These are phyloP conservation scores for Paraplagusia blochii DNA, from an alignment of 2,113 vertebrate genomes.

Conservation along the genomic window DNA sequence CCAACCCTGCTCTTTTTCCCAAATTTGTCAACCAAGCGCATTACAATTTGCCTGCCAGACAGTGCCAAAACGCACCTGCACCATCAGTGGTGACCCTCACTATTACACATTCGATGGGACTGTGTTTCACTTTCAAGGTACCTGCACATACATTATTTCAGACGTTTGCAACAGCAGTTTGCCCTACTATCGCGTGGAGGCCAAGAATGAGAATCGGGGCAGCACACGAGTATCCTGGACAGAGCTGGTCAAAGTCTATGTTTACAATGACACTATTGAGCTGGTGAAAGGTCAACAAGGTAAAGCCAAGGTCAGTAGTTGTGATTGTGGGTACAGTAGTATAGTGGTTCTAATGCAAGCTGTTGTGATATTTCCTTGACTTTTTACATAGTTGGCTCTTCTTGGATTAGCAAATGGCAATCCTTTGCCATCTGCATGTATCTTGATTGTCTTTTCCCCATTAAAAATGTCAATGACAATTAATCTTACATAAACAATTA, in stretches of 20 bases:
- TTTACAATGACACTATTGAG: constrained; percentile 48
- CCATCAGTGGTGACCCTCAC: constrained; percentile 59
- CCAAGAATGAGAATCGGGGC: constrained; percentile 55
- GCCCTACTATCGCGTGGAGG: constrained; percentile 52
- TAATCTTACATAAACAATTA: no score
- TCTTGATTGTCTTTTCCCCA: no score
- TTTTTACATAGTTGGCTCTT: no score
- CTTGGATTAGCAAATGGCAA: no score
- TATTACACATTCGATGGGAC: constrained; percentile 61
- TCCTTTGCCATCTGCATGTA: no score
- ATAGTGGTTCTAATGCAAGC: no score
- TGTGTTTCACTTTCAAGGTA: constrained; percentile 56
- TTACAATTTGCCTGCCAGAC: constrained; percentile 53
- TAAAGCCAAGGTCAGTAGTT: constrained; percentile 51
- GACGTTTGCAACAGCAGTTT: constrained; percentile 44
- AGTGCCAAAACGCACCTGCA: constrained; percentile 49
- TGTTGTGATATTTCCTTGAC: no score
- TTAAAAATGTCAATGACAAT: no score
- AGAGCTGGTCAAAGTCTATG: constrained; percentile 44
- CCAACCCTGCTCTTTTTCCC: constrained; percentile 46
- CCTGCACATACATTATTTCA: constrained; percentile 58
- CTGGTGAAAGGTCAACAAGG: constrained; percentile 37
- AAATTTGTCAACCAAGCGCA: constrained; percentile 30
- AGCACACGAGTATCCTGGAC: constrained; percentile 53
- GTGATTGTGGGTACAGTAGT: neutral